Evolutionary conservation across 2,113 vertebrate genomes (phyloP), one percentile per base, ranked within the genome.

Genomic region (Sinocyclocheilus anshuiensis): DNA sequence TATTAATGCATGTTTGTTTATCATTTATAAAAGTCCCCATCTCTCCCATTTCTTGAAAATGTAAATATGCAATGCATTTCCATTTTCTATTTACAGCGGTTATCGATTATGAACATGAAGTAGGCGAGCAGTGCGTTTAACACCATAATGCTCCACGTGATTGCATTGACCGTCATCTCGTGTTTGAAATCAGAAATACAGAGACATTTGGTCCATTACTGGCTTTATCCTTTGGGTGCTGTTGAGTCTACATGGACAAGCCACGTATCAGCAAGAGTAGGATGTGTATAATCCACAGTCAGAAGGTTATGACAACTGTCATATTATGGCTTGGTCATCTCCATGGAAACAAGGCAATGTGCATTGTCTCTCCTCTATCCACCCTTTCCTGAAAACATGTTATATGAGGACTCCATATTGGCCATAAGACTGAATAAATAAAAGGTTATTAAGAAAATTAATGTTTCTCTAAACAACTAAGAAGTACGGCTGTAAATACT

Each of bases 291-390:
- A 86, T 50, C 79, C 85, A 33, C 67, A 65, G 69, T 65, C 69
- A 61, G 57, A 65, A 84, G 74, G 81, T 87, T 69, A 84, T 39
- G 36, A 84, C 57, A 48, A 48, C 86, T 80, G 76, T 61, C 84
- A 89, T 86, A 88, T 83, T 83, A 39, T 85, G 76, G 67, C 59
- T 50, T 82, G 77, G 36, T 72, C 79, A 67, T 93, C 77, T 59
- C 90, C 88, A 92, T 91, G 84, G 90, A 89, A 91, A 92, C 91
- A 83, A 77, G 77, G 84, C 67, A 83, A 81, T 75, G 84, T 90
- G 87, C 79, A 75, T 82, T 63, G 69, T 65, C 57, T 57, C 36
- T 36, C 72, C 50, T 77, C 26, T 75, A 80, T 76, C 36, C 53
- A 81, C 29, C 20, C n/a, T 57, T 76, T 55, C 79, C 55, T 65